These are phyloP conservation scores for Marmota monax DNA, from an alignment of 2,113 vertebrate genomes.

Conservation along the genomic window DNA sequence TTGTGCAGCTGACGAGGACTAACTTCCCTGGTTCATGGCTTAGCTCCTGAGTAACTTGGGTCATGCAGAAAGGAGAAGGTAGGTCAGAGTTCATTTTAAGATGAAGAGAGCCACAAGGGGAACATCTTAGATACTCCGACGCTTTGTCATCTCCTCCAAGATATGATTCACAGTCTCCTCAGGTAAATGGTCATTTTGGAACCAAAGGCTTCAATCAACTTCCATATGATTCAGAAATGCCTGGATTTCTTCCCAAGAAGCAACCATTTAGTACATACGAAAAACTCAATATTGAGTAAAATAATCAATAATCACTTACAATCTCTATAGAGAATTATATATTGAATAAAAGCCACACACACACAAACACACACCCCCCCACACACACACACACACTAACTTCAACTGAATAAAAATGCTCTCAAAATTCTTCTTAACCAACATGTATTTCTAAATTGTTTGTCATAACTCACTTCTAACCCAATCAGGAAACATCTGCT, in stretches of 20 bases:
- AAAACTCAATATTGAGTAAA: slow-evolving; percentile 29
- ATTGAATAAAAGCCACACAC: background rate
- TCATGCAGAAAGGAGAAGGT: slow-evolving; percentile 4
- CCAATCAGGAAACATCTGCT: slow-evolving; percentile 43
- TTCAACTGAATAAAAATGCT: background rate
- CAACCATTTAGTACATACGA: slow-evolving; percentile 7
- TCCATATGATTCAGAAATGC: slow-evolving; percentile 74
- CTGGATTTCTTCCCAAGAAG: slow-evolving; percentile 63
- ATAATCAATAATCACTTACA: background rate
- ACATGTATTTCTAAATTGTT: background rate
- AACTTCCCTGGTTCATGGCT: background rate
- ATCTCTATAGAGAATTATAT: background rate
- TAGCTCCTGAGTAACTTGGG: background rate
- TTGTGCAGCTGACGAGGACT: background rate
- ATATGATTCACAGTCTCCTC: slow-evolving; percentile 81
- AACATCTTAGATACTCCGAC: slow-evolving; percentile 71
- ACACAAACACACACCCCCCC: background rate
- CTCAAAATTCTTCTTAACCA: slow-evolving; percentile 4
- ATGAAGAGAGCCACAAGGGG: background rate
- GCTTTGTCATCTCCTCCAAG: slow-evolving; percentile 72
- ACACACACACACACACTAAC: background rate
- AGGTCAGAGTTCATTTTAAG: background rate
- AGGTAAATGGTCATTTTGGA: slow-evolving; percentile 73
- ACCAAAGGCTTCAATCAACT: slow-evolving; percentile 64
- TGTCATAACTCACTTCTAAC: slow-evolving; percentile 24